A percentile compares a stretch with the other conserved stretches of the same genome.
Evolutionary conservation across 2,888 invertebrate species (phyloP).

Genomic region (Ochropleura leucogaster): DNA sequence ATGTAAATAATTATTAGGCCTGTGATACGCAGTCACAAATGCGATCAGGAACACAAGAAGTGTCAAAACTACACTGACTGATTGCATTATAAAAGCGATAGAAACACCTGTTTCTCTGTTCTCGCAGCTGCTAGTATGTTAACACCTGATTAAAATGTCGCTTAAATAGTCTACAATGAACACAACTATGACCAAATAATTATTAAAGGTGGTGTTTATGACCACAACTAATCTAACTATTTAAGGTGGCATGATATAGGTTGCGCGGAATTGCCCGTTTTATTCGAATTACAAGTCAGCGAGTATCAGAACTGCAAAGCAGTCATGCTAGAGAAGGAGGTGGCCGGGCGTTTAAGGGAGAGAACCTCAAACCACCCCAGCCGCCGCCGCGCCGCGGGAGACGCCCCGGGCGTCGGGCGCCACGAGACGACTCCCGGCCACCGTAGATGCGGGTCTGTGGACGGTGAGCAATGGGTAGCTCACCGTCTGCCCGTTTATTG

Average conservation of each 20-base stretch:
- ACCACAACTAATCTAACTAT: constrained; percentile 28
- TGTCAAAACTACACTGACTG: constrained; percentile 38
- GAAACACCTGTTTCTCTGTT: constrained; percentile 3
- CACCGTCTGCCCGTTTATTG: too few relatives aligned
- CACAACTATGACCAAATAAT: constrained; percentile 30
- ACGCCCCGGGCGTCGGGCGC: too few relatives aligned
- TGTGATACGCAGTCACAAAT: constrained; percentile 43
- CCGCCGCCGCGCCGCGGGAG: too few relatives aligned
- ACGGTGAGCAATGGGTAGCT: too few relatives aligned
- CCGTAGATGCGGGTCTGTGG: too few relatives aligned
- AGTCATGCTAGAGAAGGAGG: too few relatives aligned
- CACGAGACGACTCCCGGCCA: too few relatives aligned
- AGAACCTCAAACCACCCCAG: too few relatives aligned
- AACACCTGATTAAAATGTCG: not conserved
- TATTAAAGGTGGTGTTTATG: constrained; percentile 23
- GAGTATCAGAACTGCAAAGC: too few relatives aligned
- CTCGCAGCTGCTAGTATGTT: not conserved
- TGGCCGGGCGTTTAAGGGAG: too few relatives aligned
- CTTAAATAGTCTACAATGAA: constrained; percentile 30
- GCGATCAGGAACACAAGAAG: constrained; percentile 48
- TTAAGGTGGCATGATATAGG: not conserved
- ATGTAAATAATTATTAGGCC: not conserved
- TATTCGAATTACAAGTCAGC: too few relatives aligned
- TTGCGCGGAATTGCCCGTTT: not conserved
- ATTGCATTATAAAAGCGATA: constrained; percentile 36